Base-by-base conservation (phyloP, 2,888 invertebrate species). In the Oscheius sp. region DNA sequence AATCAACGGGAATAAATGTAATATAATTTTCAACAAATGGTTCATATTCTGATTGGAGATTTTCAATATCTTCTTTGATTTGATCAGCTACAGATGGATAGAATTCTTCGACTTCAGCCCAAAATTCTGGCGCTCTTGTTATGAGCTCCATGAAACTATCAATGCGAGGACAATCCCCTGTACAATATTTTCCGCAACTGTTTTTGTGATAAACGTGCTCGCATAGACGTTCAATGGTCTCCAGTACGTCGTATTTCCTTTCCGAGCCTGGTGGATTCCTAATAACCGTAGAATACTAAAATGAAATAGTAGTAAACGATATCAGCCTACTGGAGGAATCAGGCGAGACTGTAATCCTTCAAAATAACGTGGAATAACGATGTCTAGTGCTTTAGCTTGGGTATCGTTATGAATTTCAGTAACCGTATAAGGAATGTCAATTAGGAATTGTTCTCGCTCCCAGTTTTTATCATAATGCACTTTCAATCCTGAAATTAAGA, bases 331-430 rank as follows among this genome's bases (percentile, higher is more conserved):
- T 16, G 9, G 9, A 45, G 45, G 45, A n/a, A n/a, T n/a, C n/a
- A n/a, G n/a, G n/a, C n/a, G n/a, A n/a, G n/a, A n/a, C n/a, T n/a
- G n/a, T n/a, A n/a, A n/a, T n/a, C n/a, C n/a, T n/a, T n/a, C n/a
- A n/a, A n/a, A n/a, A n/a, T n/a, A n/a, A n/a, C n/a, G n/a, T n/a
- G n/a, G n/a, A n/a, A n/a, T n/a, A n/a, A n/a, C n/a, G n/a, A n/a
- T n/a, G n/a, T n/a, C n/a, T n/a, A n/a, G n/a, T n/a, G n/a, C n/a
- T 23, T 74, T 52, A 64, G 77, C 74, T 9, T n/a, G n/a, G n/a
- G n/a, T n/a, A n/a, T 82, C 79, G 43, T 83, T 77, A 68, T 82
- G 81, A 64, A 84, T 81, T 56, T 83, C 82, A 16, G 75, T 76
- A 23, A 82, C 73, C 70, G 80, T 84, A 74, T 84, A 83, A 16